Base-by-base conservation (phyloP, 1,140 invertebrate species). In the Acromyrmex charruanus region DNA sequence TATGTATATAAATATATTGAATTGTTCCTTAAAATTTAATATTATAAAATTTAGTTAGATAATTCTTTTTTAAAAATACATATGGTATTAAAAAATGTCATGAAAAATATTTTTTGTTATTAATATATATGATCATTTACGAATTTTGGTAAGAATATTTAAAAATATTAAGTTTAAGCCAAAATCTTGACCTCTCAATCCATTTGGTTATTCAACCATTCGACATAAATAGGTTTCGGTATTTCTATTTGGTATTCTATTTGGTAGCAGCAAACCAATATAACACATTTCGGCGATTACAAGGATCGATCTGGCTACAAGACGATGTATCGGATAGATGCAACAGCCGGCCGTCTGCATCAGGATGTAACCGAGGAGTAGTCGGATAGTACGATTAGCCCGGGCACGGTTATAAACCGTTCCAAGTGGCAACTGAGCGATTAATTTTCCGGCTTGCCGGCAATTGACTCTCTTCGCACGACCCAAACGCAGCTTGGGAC, bases 401-500 rank as follows among this genome's bases (percentile, higher is more conserved):
- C 18, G 31, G 21, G 39, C 55, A 75, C 31, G 75, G 74, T 85
- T 85, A 79, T 85, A 85, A 79, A 85, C 84, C 75, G 75, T 53
- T 85, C 61, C 74, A 80, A 85, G 75, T 85, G 84, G 84, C 84
- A 79, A 80, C 51, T 61, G 49, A 66, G 31, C 84, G 84, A 85
- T 85, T 79, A 85, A 85, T 85, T 85, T 85, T 85, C 84, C 84
- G 18, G 84, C 84, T 79, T 66, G 75, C 84, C 63, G 61, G 72
- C 75, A 79, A 85, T 85, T 85, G 74, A 85, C 75, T 85, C 75
- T 61, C 80, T 69, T 82, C n/a, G 80, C 80, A 63, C 80, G 68
- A 74, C 80, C 59, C 55, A 28, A 72, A 74, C 53, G 68, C 80
- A 82, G 69, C 31, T 55, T 61, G 69, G 53, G 28, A 84, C 80